Evolutionary conservation across 2,888 invertebrate genomes (phyloP), one percentile per base, ranked within the genome.

Genomic region (Machimus rusticus): DNA sequence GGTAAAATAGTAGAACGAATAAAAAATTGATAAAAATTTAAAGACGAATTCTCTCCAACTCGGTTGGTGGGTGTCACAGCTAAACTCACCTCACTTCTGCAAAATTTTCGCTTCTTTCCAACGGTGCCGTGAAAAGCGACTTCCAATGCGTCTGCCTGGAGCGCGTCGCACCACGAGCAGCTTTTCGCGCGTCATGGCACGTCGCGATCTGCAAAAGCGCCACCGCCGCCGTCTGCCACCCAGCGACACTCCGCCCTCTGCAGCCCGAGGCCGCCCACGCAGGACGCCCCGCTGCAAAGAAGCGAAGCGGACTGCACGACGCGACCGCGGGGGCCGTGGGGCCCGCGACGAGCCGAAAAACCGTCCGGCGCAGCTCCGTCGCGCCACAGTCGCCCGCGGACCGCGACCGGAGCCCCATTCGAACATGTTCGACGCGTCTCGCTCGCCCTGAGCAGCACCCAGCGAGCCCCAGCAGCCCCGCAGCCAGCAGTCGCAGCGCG

Each of bases 311-410:
- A 46, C 16, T 2, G 46, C 3, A 16, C 12, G 16, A 5, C 57
- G 23, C 23, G 12, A 12, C 39, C 12, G 39, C 9, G 1, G 12
- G 37, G 76, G 34, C 76, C 5, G 16, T 76, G 37, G 76, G 66
- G 28, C 28, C 1, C 23, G 66, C 76, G 43, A 46, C 78, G 34
- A 84, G 66, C 2, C 37, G 5, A 84, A 84, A 84, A 66, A 66
- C 74, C 46, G 12, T 1, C 23, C 46, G 74, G 14, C 43, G 55
- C 57, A 28, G 37, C 43, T 14, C 6, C 43, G 34, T 16, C 14
- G 16, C 46, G 34, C 46, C 39, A 86, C 85, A 88, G 87, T 88
- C 88, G 87, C 84, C 87, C 88, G 88, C 87, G 88, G 86, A 79
- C 87, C 85, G 87, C 85, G 87, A 55, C 87, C 87, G 87, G 74